Evolutionary conservation across 2,113 vertebrate genomes (phyloP).

Genomic region (Pica pica): DNA sequence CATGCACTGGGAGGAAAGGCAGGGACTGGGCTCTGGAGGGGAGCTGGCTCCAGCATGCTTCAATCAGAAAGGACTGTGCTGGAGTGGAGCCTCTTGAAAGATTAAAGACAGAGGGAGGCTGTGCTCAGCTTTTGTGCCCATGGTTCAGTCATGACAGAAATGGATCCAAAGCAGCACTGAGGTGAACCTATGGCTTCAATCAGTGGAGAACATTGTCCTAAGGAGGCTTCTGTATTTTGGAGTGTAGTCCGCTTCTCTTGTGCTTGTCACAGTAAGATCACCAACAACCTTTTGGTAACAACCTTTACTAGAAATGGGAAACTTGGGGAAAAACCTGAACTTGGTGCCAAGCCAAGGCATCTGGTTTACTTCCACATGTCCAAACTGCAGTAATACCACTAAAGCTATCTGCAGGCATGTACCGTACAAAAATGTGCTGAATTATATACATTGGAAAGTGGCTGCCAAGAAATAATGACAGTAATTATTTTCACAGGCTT

Average conservation of each 20-base stretch:
- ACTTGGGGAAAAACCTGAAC: background rate
- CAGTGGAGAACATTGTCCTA: background rate
- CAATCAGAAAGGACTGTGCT: background rate
- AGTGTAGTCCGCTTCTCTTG: background rate
- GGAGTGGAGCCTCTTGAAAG: background rate
- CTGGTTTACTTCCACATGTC: background rate
- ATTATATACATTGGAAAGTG: background rate
- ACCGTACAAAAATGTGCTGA: background rate
- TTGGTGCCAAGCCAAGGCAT: background rate
- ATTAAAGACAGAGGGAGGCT: background rate
- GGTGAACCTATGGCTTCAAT: background rate
- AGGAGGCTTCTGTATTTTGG: background rate
- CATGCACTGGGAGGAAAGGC: background rate
- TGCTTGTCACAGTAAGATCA: background rate
- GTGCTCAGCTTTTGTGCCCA: background rate
- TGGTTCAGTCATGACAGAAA: background rate
- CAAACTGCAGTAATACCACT: conserved; percentile 4
- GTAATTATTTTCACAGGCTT: conserved; percentile 20
- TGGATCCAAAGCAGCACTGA: background rate
- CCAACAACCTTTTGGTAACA: background rate
- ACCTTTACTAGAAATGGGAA: background rate
- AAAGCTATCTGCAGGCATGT: background rate
- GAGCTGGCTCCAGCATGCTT: background rate
- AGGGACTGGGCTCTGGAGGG: background rate
- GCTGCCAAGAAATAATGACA: conserved; percentile 7